phyloP scores from a whole-genome alignment of 2,797 vertebrate genomes.

The Enteromius mattozi region DNA sequence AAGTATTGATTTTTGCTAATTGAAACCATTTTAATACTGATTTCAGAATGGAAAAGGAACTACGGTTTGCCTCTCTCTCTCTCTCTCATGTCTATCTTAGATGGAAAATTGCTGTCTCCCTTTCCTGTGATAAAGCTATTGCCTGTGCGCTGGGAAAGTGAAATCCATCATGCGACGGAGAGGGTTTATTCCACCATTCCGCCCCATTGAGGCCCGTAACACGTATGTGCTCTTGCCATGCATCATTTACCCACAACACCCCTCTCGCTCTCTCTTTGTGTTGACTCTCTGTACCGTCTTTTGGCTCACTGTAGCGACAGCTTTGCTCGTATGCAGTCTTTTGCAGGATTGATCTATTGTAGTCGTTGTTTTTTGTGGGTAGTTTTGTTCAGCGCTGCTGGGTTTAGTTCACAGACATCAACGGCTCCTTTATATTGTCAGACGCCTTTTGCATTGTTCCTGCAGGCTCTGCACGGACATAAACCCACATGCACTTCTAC shows the following conservation, averaged over 20 bases:
- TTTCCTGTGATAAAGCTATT: slow-evolving; percentile 79
- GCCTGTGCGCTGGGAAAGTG: slow-evolving; percentile 72
- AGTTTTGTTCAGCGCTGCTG: slow-evolving; percentile 15
- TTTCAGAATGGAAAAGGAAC: background rate
- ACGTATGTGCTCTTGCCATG: slow-evolving; percentile 68
- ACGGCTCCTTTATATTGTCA: slow-evolving; percentile 10
- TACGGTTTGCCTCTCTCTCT: slow-evolving; percentile 56
- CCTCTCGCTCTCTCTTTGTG: slow-evolving; percentile 46
- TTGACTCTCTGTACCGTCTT: background rate
- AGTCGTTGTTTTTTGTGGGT: slow-evolving; percentile 6
- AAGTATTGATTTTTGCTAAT: background rate
- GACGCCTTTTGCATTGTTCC: slow-evolving; percentile 27
- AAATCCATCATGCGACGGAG: slow-evolving; percentile 73
- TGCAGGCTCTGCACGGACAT: background rate
- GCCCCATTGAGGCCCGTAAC: slow-evolving; percentile 72
- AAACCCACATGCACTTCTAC: slow-evolving; percentile 41
- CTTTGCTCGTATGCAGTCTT: slow-evolving; percentile 7
- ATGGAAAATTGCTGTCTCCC: slow-evolving; percentile 66
- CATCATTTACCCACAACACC: slow-evolving; percentile 72
- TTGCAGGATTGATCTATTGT: slow-evolving; percentile 25
- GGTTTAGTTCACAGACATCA: slow-evolving; percentile 28
- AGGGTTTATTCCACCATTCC: slow-evolving; percentile 70
- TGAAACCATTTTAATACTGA: slow-evolving; percentile 7
- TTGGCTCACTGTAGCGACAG: background rate
- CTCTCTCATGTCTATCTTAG: slow-evolving; percentile 53